Evolutionary conservation across 2,113 vertebrate genomes (phyloP).

Genomic region (Tursiops truncatus): DNA sequence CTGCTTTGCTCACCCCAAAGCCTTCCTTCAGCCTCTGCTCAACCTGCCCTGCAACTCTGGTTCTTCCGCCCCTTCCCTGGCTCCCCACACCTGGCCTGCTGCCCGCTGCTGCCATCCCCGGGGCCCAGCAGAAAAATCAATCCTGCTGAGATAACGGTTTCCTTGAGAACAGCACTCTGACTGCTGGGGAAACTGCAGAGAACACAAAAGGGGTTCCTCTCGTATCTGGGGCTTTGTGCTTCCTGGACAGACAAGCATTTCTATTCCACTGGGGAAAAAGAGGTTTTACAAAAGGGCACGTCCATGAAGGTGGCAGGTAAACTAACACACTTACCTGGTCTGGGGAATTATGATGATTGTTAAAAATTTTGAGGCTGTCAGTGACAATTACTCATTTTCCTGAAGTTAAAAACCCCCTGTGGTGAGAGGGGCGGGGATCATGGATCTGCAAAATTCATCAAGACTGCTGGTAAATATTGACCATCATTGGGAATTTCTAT

Average conservation of each 20-base stretch:
- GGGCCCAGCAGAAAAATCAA: conserved; percentile 41
- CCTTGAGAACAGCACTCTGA: conserved; percentile 33
- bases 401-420: neutral
- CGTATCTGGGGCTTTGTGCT: neutral
- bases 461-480: neutral
- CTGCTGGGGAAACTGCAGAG: neutral
- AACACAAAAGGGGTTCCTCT: neutral
- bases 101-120: neutral
- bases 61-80: neutral
- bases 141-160: conserved; percentile 14
- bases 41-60: neutral
- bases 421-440: neutral
- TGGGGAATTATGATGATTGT: neutral
- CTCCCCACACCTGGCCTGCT: neutral
- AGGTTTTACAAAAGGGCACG: neutral
- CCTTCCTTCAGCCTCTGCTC: neutral
- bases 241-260: neutral
- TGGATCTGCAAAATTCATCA: neutral
- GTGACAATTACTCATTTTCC: neutral
- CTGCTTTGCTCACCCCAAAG: neutral
- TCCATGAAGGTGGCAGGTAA: neutral
- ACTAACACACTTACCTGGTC: neutral
- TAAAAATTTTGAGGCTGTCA: neutral
- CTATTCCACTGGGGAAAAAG: neutral
- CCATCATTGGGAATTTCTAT: neutral